Conservation (phyloP, 1,140 invertebrate species). For the Linepithema humile region DNA sequence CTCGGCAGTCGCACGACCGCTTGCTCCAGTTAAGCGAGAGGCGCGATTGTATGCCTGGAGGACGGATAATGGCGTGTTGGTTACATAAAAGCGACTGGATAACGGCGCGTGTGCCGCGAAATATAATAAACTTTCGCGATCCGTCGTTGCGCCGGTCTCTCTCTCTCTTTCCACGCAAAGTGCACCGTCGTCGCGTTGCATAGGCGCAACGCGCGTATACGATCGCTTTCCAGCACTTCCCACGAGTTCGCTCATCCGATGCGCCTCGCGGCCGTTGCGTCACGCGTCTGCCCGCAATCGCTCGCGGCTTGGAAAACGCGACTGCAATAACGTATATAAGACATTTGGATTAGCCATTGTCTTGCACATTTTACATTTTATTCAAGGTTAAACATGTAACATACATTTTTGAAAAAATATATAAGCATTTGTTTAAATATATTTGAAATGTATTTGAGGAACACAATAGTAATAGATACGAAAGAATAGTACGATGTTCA, state of each 20-base stretch:
- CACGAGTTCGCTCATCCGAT: slow-evolving; percentile 59
- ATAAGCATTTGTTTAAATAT: no score
- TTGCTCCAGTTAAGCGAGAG: slow-evolving; percentile 37
- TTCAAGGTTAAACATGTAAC: background rate
- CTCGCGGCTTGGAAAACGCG: slow-evolving; percentile 5
- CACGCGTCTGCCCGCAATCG: background rate
- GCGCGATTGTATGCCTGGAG: background rate
- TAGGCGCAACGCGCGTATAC: background rate
- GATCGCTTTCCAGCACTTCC: slow-evolving; percentile 44
- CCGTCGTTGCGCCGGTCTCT: background rate
- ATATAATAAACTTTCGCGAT: slow-evolving; percentile 60
- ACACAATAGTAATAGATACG: background rate
- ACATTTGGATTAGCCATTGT: background rate
- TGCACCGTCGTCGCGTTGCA: background rate
- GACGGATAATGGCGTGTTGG: slow-evolving; percentile 21
- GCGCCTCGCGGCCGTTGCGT: slow-evolving; percentile 30
- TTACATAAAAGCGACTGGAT: slow-evolving; percentile 40
- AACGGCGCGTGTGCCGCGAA: background rate
- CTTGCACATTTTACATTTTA: background rate
- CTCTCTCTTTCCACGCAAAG: background rate
- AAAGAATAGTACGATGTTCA: background rate
- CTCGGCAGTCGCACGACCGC: slow-evolving; percentile 16
- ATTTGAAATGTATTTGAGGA: background rate
- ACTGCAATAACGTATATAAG: background rate
- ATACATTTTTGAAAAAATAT: no score